Percentiles rank a stretch among this genome's conserved stretches.
phyloP scores from a whole-genome alignment of 2,113 vertebrate species.

The Cacatua alba region DNA sequence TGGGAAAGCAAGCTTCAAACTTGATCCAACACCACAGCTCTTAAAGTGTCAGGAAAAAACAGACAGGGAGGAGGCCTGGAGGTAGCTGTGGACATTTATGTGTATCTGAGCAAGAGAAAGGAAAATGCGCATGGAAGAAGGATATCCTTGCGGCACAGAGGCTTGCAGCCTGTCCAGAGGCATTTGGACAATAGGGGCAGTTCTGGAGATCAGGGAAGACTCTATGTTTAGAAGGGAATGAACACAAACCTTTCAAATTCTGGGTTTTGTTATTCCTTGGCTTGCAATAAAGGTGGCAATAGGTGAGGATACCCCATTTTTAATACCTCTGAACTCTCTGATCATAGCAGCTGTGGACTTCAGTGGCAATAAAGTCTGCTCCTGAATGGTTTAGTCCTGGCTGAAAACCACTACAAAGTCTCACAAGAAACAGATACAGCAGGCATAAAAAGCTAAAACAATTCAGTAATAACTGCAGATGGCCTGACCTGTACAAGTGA shows the following conservation, averaged over 20 bases:
- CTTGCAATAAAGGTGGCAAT: not conserved
- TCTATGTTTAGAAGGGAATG: not conserved
- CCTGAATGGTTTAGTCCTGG: not conserved
- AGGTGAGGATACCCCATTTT: not conserved
- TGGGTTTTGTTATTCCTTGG: not conserved
- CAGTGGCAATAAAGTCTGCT: not conserved
- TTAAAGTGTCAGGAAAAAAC: not conserved
- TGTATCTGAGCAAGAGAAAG: accelerated
- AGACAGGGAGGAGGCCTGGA: not conserved
- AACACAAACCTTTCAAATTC: not conserved
- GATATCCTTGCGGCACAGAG: not conserved
- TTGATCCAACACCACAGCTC: no score
- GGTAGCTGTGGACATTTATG: accelerated
- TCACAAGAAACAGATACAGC: not conserved
- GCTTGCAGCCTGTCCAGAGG: not conserved
- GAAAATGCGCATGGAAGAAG: accelerated
- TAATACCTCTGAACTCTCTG: not conserved
- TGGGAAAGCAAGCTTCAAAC: accelerated
- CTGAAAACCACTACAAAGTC: not conserved
- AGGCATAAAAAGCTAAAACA: not conserved
- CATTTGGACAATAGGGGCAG: not conserved
- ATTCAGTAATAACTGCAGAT: not conserved
- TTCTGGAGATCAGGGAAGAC: not conserved
- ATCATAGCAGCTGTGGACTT: not conserved
- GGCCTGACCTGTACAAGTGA: not conserved